Evolutionary conservation across 2,797 vertebrate genomes (phyloP).

Genomic region (Salarias fasciatus): DNA sequence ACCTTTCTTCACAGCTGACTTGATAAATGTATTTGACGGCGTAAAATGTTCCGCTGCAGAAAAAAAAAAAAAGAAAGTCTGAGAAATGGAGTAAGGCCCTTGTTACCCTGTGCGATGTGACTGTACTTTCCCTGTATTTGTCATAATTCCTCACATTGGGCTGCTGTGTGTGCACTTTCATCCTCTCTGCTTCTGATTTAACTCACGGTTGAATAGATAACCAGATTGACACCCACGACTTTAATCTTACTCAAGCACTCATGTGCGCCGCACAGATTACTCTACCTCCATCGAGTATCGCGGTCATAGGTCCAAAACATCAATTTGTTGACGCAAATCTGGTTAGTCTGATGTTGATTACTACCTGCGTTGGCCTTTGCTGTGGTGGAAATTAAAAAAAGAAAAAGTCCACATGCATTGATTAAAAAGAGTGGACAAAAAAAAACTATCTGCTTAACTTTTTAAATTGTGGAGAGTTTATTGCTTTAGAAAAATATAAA

Average conservation of each 20-base stretch:
- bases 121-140: conserved; percentile 10
- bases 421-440: conserved; percentile 59
- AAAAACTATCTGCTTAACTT: conserved; percentile 39
- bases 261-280: conserved; percentile 60
- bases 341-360: conserved; percentile 74
- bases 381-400: conserved; percentile 32
- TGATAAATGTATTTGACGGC: conserved; percentile 43
- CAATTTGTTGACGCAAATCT: conserved; percentile 70
- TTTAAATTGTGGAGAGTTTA: conserved; percentile 53
- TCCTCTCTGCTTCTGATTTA: conserved; percentile 50
- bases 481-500: conserved; percentile 27
- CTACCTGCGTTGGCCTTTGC: conserved; percentile 46
- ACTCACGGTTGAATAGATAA: conserved; percentile 60
- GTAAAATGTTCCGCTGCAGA: conserved; percentile 18
- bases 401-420: conserved; percentile 20
- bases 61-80: background rate
- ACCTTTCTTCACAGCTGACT: conserved; percentile 33
- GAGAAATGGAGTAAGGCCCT: background rate
- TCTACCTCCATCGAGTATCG: conserved; percentile 72
- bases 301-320: conserved; percentile 66
- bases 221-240: conserved; percentile 63
- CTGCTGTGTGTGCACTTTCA: conserved; percentile 13
- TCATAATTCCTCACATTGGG: background rate
- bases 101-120: conserved; percentile 2
- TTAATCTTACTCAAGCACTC: conserved; percentile 68